A percentile compares a stretch with the other conserved stretches of the same genome.
phyloP scores from a whole-genome alignment of 2,797 vertebrate genomes.

The Scyliorhinus canicula region DNA sequence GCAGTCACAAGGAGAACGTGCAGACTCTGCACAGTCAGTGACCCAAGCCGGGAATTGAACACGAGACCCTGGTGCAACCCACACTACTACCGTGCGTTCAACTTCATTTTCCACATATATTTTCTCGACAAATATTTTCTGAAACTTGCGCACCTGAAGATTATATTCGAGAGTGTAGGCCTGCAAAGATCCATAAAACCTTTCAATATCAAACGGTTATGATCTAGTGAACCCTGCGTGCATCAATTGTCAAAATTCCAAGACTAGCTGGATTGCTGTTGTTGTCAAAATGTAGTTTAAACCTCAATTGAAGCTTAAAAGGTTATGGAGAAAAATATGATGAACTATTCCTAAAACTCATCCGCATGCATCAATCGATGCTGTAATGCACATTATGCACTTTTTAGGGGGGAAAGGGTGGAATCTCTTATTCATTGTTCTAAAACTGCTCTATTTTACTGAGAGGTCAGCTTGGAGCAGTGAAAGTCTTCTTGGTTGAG shows the following conservation, averaged over 20 bases:
- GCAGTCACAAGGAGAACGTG: too few relatives aligned
- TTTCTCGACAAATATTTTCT: background rate
- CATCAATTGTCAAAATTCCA: too few relatives aligned
- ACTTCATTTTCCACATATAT: background rate
- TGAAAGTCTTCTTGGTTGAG: background rate
- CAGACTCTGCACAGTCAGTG: too few relatives aligned
- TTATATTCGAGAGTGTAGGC: background rate
- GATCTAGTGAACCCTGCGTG: background rate
- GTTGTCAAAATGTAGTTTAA: background rate
- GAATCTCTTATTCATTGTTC: background rate
- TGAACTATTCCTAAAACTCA: background rate
- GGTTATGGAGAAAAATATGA: background rate
- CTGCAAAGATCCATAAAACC: background rate
- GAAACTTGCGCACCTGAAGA: background rate
- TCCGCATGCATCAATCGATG: background rate
- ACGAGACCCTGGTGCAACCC: too few relatives aligned
- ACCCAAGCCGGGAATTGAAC: too few relatives aligned
- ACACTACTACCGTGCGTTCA: too few relatives aligned
- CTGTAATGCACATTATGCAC: background rate
- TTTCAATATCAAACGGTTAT: background rate
- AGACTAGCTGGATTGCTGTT: too few relatives aligned
- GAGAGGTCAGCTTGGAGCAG: background rate
- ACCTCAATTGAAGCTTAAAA: background rate
- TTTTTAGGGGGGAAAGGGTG: background rate
- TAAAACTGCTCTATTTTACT: background rate